These are phyloP conservation scores for Bujurquina vittata DNA, from an alignment of 2,113 vertebrate species.

Conservation along the genomic window DNA sequence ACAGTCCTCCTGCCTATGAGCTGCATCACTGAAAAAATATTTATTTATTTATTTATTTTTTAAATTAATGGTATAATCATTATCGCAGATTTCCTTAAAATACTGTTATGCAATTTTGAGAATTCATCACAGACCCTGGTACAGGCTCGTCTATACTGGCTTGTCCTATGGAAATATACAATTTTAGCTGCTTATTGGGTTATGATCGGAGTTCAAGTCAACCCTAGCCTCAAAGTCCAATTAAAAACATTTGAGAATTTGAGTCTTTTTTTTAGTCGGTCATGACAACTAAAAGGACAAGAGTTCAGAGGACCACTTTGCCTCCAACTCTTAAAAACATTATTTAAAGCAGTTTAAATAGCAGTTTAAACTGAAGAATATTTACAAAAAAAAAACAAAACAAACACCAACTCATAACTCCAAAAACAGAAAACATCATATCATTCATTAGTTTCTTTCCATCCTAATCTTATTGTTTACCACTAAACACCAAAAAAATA, in stretches of 20 bases:
- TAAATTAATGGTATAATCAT: no score
- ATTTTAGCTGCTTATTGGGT: background rate
- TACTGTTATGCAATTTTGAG: no score
- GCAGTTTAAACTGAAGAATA: background rate
- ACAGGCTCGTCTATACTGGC: background rate
- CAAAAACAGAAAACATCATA: background rate
- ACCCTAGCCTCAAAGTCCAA: background rate
- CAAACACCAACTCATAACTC: no score
- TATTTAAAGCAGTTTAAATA: background rate
- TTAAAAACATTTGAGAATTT: background rate
- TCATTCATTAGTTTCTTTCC: background rate
- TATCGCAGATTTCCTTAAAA: no score
- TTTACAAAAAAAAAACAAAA: background rate
- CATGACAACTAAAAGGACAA: background rate
- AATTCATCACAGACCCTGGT: no score
- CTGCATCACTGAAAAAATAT: no score
- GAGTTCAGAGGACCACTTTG: background rate
- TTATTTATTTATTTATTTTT: no score
- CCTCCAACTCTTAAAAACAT: background rate
- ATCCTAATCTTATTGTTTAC: background rate
- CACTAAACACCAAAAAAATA: background rate
- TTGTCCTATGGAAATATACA: constrained; percentile 4
- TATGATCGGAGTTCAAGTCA: constrained; percentile 1
- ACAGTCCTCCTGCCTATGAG: no score
- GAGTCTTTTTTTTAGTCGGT: background rate